Conservation (phyloP, 2,888 invertebrate species). For the Fragum fragum region DNA sequence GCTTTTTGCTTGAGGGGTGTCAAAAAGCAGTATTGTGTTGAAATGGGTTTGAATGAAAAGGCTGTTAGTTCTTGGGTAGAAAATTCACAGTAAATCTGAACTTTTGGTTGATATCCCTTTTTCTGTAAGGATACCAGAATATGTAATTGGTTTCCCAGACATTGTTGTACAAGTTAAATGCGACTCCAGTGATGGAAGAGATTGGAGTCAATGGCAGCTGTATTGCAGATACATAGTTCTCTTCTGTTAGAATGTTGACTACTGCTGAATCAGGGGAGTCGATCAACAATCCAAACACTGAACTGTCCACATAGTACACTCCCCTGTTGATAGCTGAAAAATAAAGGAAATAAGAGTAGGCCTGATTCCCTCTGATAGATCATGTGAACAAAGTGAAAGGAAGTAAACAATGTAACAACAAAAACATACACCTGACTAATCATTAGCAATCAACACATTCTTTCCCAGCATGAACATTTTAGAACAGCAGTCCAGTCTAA, state of each 20-base stretch:
- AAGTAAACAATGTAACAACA: no score
- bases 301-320: slow-evolving; percentile 71
- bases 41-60: no score
- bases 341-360: not conserved
- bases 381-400: no score
- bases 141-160: slow-evolving; percentile 85
- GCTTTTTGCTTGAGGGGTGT: no score
- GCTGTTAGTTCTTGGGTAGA: not conserved
- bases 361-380: no score
- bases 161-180: slow-evolving; percentile 83
- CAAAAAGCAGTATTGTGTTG: no score
- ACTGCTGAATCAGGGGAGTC: slow-evolving; percentile 74
- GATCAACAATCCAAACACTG: slow-evolving; percentile 64
- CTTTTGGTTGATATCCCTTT: slow-evolving; percentile 69
- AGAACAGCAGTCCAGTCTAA: no score
- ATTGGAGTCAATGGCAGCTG: slow-evolving; percentile 77
- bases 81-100: slow-evolving; percentile 72
- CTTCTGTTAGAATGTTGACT: slow-evolving; percentile 72
- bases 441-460: no score
- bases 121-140: slow-evolving; percentile 83
- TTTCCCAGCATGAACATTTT: no score
- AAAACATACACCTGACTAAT: no score
- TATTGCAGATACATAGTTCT: slow-evolving; percentile 68
- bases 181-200: slow-evolving; percentile 74
- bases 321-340: slow-evolving; percentile 77